Evolutionary conservation across 2,113 vertebrate species (phyloP).

Genomic region (Melierax canorus): DNA sequence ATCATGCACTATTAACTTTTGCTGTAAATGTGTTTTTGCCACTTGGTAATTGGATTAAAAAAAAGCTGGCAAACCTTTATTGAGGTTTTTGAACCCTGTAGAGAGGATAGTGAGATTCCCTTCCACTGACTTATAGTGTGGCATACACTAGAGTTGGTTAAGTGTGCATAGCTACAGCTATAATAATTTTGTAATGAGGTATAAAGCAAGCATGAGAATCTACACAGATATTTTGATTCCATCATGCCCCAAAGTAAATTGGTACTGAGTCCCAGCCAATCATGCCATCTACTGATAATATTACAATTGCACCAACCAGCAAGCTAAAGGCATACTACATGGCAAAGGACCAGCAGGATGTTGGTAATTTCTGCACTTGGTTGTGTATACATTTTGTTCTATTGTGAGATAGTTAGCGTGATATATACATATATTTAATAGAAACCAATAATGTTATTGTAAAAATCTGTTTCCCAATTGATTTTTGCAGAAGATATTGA

Average conservation of each 20-base stretch:
- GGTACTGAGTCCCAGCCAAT: background rate
- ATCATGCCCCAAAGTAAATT: background rate
- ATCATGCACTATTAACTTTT: slow-evolving; percentile 44
- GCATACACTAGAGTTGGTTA: background rate
- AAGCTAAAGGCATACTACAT: background rate
- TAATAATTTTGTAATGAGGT: background rate
- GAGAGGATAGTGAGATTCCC: background rate
- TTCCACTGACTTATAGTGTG: background rate
- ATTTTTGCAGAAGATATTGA: background rate
- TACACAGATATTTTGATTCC: background rate
- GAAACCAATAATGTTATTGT: background rate
- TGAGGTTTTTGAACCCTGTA: background rate
- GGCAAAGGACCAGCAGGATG: background rate
- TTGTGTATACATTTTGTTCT: background rate
- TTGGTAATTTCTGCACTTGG: background rate
- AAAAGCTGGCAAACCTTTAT: background rate
- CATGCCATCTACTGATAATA: background rate
- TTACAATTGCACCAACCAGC: background rate
- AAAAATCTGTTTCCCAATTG: background rate
- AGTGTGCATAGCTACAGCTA: background rate
- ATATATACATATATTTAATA: background rate
- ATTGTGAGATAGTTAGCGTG: background rate
- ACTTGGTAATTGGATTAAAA: slow-evolving; percentile 7
- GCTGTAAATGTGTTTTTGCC: background rate
- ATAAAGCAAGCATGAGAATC: background rate